Evolutionary conservation across 2,888 invertebrate genomes (phyloP).

Genomic region (Anaspis maculata): DNA sequence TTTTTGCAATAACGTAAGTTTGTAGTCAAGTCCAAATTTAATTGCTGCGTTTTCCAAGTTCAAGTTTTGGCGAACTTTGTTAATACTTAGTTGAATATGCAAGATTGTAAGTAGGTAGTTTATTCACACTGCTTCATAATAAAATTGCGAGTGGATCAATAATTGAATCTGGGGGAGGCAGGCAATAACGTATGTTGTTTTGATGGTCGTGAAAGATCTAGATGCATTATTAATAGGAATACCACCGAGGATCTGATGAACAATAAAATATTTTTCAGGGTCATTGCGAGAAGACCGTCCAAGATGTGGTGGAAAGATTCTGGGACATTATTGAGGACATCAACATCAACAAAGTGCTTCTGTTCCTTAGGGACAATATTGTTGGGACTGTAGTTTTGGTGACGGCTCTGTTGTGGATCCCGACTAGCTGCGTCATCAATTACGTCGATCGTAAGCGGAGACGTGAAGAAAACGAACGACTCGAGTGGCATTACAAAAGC

Average conservation of each 20-base stretch:
- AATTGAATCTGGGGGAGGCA: no score
- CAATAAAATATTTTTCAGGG: conserved; percentile 52
- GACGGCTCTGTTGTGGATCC: conserved; percentile 92
- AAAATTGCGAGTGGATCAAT: no score
- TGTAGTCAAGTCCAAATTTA: not conserved
- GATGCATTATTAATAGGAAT: no score
- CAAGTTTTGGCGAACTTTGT: no score
- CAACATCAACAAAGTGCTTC: conserved; percentile 84
- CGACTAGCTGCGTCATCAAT: conserved; percentile 79
- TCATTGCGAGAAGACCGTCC: conserved; percentile 86
- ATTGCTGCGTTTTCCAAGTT: not conserved
- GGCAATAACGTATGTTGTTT: no score
- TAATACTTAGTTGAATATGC: no score
- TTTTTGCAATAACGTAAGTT: conserved; percentile 82
- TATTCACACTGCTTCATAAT: no score
- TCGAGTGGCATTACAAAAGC: conserved; percentile 61
- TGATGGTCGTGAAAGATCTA: no score
- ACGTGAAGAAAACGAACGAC: conserved; percentile 60
- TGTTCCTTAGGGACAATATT: conserved; percentile 86
- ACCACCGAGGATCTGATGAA: no score
- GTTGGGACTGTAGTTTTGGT: conserved; percentile 87
- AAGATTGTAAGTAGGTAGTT: no score
- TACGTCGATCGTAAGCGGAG: conserved; percentile 74
- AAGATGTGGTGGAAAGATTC: conserved; percentile 91
- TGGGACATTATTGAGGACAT: conserved; percentile 98